Conservation (phyloP, 2,113 vertebrate species). For the Pseudolaguvia tuberculata region DNA sequence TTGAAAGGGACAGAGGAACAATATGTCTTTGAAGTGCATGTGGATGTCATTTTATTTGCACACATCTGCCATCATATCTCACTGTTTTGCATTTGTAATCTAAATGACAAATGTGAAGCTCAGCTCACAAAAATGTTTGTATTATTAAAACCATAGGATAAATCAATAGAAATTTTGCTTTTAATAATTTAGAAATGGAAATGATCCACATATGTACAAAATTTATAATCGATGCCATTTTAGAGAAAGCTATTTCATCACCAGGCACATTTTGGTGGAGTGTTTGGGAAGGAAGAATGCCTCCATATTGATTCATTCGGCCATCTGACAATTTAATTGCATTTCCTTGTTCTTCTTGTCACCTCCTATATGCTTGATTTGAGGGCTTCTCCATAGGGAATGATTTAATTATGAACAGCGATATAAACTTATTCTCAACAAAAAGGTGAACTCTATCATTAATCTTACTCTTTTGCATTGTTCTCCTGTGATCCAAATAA, state of each 20-base stretch:
- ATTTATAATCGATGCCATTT: background rate
- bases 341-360: conserved; percentile 25
- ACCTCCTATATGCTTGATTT: conserved; percentile 41
- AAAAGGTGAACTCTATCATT: conserved; percentile 56
- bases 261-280: background rate
- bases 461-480: conserved; percentile 55
- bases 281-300: conserved; percentile 6
- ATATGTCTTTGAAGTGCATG: background rate
- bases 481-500: conserved; percentile 57
- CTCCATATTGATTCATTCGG: conserved; percentile 1
- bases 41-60: conserved; percentile 1
- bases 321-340: conserved; percentile 26
- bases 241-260: background rate
- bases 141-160: background rate
- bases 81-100: conserved; percentile 21
- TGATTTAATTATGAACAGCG: conserved; percentile 60
- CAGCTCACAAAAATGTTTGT: background rate
- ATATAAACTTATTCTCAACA: conserved; percentile 56
- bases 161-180: conserved; percentile 3
- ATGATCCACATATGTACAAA: background rate
- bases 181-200: conserved; percentile 4
- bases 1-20: background rate
- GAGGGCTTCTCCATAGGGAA: conserved; percentile 51
- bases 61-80: background rate
- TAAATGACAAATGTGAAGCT: conserved; percentile 37